Percentiles rank a stretch among this genome's conserved stretches.
Conservation (phyloP, 2,888 invertebrate genomes). For the Eristalis pertinax region DNA sequence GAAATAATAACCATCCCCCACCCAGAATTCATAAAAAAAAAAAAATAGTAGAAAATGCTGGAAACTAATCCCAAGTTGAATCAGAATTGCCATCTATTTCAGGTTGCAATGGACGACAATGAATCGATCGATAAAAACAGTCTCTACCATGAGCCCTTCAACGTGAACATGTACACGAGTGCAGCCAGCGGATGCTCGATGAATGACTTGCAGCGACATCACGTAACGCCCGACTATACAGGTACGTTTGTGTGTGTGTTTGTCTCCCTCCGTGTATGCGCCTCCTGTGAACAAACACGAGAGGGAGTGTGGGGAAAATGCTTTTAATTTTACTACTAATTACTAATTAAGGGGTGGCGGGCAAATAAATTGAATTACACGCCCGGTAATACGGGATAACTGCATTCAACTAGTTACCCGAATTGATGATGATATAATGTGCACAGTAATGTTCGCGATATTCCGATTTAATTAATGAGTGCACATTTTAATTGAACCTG, state of each 20-base stretch:
- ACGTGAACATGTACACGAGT: constrained; percentile 82
- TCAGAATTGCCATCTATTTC: constrained; percentile 74
- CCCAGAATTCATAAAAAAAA: background rate
- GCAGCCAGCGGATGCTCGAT: constrained; percentile 81
- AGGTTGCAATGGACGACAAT: constrained; percentile 81
- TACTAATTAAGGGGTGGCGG: constrained; percentile 30
- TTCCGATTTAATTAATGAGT: constrained; percentile 55
- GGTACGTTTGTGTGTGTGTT: constrained; percentile 78
- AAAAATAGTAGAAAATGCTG: background rate
- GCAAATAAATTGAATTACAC: constrained; percentile 43
- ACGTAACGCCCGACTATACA: constrained; percentile 84
- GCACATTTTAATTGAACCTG: constrained; percentile 43
- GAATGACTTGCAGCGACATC: constrained; percentile 82
- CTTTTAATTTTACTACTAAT: constrained; percentile 46
- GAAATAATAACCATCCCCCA: background rate
- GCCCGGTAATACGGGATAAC: constrained; percentile 6
- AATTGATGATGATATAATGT: constrained; percentile 17
- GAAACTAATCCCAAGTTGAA: constrained; percentile 32
- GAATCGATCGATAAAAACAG: constrained; percentile 82
- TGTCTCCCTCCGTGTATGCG: background rate
- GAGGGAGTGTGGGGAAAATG: background rate
- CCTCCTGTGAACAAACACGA: background rate
- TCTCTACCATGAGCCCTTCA: constrained; percentile 82
- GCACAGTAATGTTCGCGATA: constrained; percentile 5
- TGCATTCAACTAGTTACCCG: constrained; percentile 16